Conservation (phyloP, 2,113 vertebrate genomes). For the Dipodomys ordii region DNA sequence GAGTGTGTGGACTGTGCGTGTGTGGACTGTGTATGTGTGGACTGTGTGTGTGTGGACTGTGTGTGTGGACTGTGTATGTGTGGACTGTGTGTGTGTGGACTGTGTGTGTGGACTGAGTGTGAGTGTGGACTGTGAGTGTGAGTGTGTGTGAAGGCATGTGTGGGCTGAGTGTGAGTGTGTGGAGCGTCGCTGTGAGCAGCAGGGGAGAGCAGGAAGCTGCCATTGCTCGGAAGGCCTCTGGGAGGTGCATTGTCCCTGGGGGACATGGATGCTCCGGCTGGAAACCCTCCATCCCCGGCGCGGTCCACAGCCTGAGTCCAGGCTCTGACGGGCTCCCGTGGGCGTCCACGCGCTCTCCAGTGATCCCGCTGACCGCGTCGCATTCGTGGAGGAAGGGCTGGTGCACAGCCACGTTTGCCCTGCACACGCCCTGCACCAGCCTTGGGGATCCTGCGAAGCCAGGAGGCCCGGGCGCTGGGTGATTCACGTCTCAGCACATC, state of each 20-base stretch:
- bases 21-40: too few relatives aligned
- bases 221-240: constrained; percentile 35
- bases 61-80: too few relatives aligned
- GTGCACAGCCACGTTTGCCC: constrained; percentile 2
- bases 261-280: too few relatives aligned
- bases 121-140: too few relatives aligned
- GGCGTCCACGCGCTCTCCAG: constrained; percentile 55
- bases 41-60: too few relatives aligned
- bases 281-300: constrained; percentile 10
- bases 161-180: too few relatives aligned
- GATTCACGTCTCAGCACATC: constrained; percentile 49
- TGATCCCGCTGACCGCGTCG: constrained; percentile 53
- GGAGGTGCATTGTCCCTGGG: not conserved
- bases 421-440: not conserved
- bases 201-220: not conserved
- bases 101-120: too few relatives aligned
- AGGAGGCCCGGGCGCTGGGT: too few relatives aligned
- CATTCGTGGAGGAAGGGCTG: constrained; percentile 62
- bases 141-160: too few relatives aligned
- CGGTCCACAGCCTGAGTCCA: not conserved
- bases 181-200: too few relatives aligned
- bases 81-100: too few relatives aligned
- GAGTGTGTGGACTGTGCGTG: too few relatives aligned
- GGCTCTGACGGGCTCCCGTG: constrained; percentile 34
- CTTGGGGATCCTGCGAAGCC: constrained; percentile 50